Base-by-base conservation (phyloP, 2,797 vertebrate genomes). In the Aratinga solstitialis region DNA sequence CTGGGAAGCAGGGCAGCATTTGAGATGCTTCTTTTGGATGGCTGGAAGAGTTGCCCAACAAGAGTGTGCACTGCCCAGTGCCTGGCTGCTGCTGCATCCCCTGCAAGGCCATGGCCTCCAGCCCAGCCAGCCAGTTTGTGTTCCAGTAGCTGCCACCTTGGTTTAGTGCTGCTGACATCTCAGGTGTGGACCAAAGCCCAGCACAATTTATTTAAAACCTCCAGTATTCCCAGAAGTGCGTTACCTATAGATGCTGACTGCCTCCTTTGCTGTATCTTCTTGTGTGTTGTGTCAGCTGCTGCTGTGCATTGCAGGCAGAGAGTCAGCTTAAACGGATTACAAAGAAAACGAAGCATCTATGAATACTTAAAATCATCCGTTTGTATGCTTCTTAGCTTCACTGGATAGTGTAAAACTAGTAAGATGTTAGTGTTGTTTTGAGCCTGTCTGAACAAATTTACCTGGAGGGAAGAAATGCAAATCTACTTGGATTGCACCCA, bases 281-380 rank as follows among this genome's bases (percentile, higher is more conserved):
- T 19, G 13, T 34, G 16, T 75, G 40, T 51, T 21, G 8, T 75
- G n/a, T 53, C 36, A 67, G 48, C 58, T 78, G 77, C 77, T 75
- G 69, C 11, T 1, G 2, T 34, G 7, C 38, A 20, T 45, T 82
- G 66, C 23, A 62, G 74, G 32, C 38, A 51, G 54, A 84, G 23
- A 53, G 29, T 56, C 23, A 21, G 36, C n/a, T 34, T 85, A 32
- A 90, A 84, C 38, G 18, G 45, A 32, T 76, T 78, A 20, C 23
- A 63, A 81, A 34, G 19, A 68, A 92, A 88, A 72, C 29, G 62
- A 81, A 72, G 19, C 58, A 42, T 72, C 66, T 73, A 1, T 10
- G 9, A 90, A 91, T 74, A 82, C 87, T 27, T 76, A 74, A 86
- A 90, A 89, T 91, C 73, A 94, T 95, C 94, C 85, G 56, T 1